Evolutionary conservation across 2,888 invertebrate species (phyloP), one percentile per base, ranked within the genome.

Genomic region (Drosophila vallismaia): DNA sequence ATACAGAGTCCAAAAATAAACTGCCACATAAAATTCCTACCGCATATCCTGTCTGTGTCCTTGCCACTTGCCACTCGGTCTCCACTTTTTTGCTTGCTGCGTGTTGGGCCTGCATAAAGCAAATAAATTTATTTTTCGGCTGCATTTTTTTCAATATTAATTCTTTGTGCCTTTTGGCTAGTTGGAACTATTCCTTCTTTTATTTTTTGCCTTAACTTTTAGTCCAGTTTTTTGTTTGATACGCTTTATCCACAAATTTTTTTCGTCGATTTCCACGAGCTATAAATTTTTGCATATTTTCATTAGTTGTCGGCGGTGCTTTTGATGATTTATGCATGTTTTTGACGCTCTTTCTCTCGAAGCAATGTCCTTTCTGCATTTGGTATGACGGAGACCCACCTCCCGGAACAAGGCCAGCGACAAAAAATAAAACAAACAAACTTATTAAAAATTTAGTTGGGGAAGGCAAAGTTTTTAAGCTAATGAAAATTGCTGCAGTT

Each of bases 321-420:
- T 86, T 87, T 85, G 86, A 79, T 84, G 84, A 84, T 84, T 84
- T 84, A 84, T 84, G 84, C 86, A 82, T 87, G 84, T 78, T 86
- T 84, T 84, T 76, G 79, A 78, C 75, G 76, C 70, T 24, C 55
- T 33, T 46, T 51, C 51, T 36, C 50, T 9, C 51, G 42, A 44
- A 68, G 4, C 45, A 44, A 19, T 64, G 45, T 57, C 58, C 50
- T 69, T 46, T 68, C 12, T 52, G 63, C 64, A 45, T 66, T 46
- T 60, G 24, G 12, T 8, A 40, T 38, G 46, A 28, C 14, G 24
- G 49, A 56, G 14, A 14, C 28, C 26, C 31, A 28, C 42, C 33
- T 33, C 46, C 55, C 38, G 4, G 42, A 19, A 42, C 42, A 19
- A 19, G 42, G 38, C 58, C 31, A 31, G 31, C 48, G 40, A 50